Evolutionary conservation across 2,888 invertebrate species (phyloP).

Genomic region (Bellardia bayeri): DNA sequence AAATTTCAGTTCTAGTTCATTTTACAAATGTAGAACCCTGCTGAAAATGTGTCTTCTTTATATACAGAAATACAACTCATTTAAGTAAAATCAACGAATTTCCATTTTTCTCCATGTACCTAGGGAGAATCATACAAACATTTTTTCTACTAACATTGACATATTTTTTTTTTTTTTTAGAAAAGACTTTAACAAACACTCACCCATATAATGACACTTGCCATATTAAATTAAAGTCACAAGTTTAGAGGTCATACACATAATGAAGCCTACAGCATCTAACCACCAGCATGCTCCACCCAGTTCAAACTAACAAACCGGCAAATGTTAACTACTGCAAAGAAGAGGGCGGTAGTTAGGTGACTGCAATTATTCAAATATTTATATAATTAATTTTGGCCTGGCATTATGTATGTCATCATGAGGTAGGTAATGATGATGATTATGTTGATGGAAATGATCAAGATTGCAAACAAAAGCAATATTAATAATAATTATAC

Average conservation of each 20-base stretch:
- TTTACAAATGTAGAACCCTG: no score
- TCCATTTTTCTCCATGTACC: constrained; percentile 3
- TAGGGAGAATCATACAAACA: background rate
- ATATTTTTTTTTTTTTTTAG: constrained; percentile 10
- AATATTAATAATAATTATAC: constrained; percentile 35
- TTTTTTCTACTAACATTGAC: constrained; percentile 30
- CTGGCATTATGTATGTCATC: constrained; percentile 9
- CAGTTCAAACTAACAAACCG: background rate
- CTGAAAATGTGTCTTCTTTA: no score
- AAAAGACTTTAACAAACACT: constrained; percentile 15
- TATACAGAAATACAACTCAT: no score
- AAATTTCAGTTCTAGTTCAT: no score
- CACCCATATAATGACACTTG: constrained; percentile 39
- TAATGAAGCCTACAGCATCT: background rate
- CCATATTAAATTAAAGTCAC: constrained; percentile 56
- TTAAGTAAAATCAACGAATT: no score
- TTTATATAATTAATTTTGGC: constrained; percentile 51
- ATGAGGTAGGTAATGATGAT: constrained; percentile 28
- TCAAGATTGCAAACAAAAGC: constrained; percentile 1
- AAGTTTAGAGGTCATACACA: constrained; percentile 53
- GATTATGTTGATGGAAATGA: constrained; percentile 3
- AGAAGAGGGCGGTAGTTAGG: background rate
- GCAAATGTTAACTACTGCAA: background rate
- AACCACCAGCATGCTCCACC: background rate
- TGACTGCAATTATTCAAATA: constrained; percentile 2